Conservation (phyloP, 2,888 invertebrate species). For the Actias luna region DNA sequence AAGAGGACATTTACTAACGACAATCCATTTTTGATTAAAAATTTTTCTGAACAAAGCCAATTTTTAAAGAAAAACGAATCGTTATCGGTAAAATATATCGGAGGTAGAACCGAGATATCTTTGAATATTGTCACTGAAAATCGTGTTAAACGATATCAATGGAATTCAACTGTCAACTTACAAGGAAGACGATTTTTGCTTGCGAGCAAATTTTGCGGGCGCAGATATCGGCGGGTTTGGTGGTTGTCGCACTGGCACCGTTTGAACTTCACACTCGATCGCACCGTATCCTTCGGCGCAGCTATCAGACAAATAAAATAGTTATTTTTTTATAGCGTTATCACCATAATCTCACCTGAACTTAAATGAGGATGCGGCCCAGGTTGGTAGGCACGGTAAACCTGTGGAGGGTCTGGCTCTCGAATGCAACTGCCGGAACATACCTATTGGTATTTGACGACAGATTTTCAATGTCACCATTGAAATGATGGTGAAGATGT, state of each 20-base stretch:
- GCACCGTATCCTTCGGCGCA: conserved; percentile 33
- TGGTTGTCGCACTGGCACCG: conserved; percentile 20
- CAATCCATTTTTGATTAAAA: not conserved
- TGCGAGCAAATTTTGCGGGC: conserved; percentile 36
- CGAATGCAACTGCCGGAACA: too few relatives aligned
- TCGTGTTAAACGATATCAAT: not conserved
- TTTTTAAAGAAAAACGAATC: not conserved
- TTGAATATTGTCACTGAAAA: not conserved
- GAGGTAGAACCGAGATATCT: not conserved
- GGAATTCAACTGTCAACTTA: conserved; percentile 38
- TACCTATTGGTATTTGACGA: too few relatives aligned
- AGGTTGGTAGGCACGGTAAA: too few relatives aligned
- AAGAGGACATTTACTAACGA: not conserved
- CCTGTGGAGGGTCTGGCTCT: too few relatives aligned
- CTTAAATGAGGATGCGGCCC: too few relatives aligned
- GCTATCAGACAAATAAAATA: too few relatives aligned
- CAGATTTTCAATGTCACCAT: too few relatives aligned
- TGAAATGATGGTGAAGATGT: too few relatives aligned
- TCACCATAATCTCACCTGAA: too few relatives aligned
- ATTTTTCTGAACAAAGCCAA: not conserved
- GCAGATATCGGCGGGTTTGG: conserved; percentile 16
- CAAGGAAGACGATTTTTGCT: conserved; percentile 58
- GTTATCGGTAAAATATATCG: not conserved
- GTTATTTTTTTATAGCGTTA: too few relatives aligned
- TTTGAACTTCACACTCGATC: conserved; percentile 42